Evolutionary conservation across 2,113 vertebrate species (phyloP), one percentile per base, ranked within the genome.

Genomic region (Ammodytes marinus): DNA sequence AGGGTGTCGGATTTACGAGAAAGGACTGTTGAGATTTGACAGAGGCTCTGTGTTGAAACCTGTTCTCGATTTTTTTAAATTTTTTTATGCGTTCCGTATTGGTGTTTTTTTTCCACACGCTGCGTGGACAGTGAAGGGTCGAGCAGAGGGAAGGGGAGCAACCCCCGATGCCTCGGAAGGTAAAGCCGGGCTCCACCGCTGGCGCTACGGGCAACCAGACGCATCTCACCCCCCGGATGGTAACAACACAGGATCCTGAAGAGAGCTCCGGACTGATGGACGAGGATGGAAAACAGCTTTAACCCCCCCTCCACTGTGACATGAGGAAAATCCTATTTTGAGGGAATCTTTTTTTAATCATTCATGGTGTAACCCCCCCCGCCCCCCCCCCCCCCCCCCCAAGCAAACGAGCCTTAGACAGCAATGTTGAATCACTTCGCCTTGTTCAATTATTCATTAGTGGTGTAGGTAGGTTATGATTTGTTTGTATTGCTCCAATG

Each of bases 401-500:
- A n/a, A 88, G 86, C 88, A 91, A 86, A 85, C 67, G 76, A 83
- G 85, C 89, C 89, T 82, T 68, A 80, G 74, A 86, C 80, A 85
- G 88, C 89, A 78, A 92, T 92, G 86, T 87, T 86, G 85, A 91
- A 89, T 89, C 89, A 91, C 90, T 92, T 27, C 87, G 86, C 89
- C 57, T 72, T 79, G 82, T 75, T 92, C 78, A 90, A 91, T 92
- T 75, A 91, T 94, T 92, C 52, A 92, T 91, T 68, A 79, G 80
- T 67, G 80, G 65, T 76, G 45, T 78, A 86, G 85, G 79, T 82
- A 80, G 82, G 75, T 66, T 79, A 79, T 87, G 88, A 76, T 88
- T 92, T 87, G 74, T 49, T 46, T 64, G 47, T 80, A 80, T 84
- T 78, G 83, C 81, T 87, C 83, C 83, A 71, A 88, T 90, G 90